Conservation (phyloP, 1,140 invertebrate species). For the Medauroidea extradentata region DNA sequence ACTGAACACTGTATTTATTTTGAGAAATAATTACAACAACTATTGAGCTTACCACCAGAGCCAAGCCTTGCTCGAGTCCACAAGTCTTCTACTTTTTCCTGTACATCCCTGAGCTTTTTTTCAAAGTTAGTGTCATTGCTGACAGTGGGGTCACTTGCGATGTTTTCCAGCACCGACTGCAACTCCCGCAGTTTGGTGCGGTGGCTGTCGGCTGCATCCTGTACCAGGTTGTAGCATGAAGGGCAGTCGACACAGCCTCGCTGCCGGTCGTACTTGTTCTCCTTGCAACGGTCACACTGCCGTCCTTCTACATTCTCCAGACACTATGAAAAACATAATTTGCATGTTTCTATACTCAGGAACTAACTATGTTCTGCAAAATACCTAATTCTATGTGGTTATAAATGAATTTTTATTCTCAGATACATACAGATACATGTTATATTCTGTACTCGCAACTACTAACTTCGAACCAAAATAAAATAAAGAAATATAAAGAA, state of each 20-base stretch:
- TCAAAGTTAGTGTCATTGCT: conserved; percentile 83
- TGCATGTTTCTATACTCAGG: too few species aligned
- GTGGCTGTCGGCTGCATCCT: conserved; percentile 80
- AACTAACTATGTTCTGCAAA: too few species aligned
- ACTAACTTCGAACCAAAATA: too few species aligned
- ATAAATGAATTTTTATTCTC: too few species aligned
- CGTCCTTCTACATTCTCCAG: conserved; percentile 86
- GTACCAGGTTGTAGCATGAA: conserved; percentile 88
- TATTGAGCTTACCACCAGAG: conserved; percentile 53
- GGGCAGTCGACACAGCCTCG: conserved; percentile 86
- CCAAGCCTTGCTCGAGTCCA: conserved; percentile 62
- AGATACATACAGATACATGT: too few species aligned
- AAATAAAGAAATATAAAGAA: too few species aligned
- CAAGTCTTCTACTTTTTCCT: conserved; percentile 65
- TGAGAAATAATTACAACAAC: too few species aligned
- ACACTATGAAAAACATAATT: conserved; percentile 54
- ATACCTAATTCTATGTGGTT: too few species aligned
- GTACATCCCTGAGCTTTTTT: conserved; percentile 64
- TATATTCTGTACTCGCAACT: too few species aligned
- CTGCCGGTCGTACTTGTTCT: conserved; percentile 84
- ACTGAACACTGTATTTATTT: too few species aligned
- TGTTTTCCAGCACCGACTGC: conserved; percentile 62
- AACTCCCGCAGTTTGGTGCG: conserved; percentile 69
- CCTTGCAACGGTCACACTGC: conserved; percentile 88
- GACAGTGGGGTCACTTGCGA: conserved; percentile 67